Base-by-base conservation (phyloP, 2,113 vertebrate genomes). In the Alligator mississippiensis region DNA sequence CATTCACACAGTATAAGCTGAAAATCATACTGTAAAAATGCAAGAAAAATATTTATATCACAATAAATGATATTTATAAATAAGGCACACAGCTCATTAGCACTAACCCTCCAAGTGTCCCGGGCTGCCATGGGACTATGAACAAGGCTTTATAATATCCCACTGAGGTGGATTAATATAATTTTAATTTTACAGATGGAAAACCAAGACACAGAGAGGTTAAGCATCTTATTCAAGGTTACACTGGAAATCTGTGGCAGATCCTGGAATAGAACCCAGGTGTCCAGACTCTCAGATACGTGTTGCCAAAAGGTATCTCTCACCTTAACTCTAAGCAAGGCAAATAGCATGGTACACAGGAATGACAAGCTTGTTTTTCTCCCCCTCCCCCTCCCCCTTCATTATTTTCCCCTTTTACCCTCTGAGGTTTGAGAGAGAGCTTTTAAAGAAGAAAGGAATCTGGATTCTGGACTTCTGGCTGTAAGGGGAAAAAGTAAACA, bases 231-330 rank as follows among this genome's bases (percentile, higher is more conserved):
- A 82, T 89, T 86, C 91, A 96, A 96, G 95, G 87, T 88, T 82
- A 63, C 90, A 95, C 87, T 92, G 80, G 94, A 92, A 95, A 93
- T 93, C 84, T 97, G 94, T 94, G 95, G 96, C 95, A 97, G 92
- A 92, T 93, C 87, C 91, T 92, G 11, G 81, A 75, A 82, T 0
- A 89, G 82, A 74, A 86, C 96, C 24, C 84, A 84, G 82, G 91
- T 95, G 86, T 79, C 87, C 68, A 60, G 68, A 91, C 79, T 84
- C 92, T 95, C n/a, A 70, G 30, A 77, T 47, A 0, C 88, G 62
- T 77, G 75, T 68, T 3, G 1, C 55, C 89, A 78, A 76, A 83
- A 72, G 85, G 82, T 90, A 95, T 85, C 91, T 19, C 7, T 6
- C 79, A 87, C 77, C 74, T 95, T 17, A 6, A 84, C 93, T 87